These are phyloP conservation scores for Formica aserva DNA, from an alignment of 2,888 invertebrate species.

Conservation along the genomic window DNA sequence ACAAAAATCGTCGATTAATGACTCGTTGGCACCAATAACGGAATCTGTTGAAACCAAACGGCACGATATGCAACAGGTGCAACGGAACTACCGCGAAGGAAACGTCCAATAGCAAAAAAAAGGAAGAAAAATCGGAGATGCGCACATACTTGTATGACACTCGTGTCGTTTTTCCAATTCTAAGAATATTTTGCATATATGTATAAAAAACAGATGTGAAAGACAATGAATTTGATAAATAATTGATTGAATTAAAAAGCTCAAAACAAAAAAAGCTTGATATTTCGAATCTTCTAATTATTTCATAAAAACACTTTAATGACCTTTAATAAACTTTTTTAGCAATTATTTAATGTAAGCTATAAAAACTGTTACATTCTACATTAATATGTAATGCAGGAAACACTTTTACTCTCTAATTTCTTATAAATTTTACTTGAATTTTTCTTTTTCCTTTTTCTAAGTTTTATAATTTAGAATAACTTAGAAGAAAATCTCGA, in stretches of 20 bases:
- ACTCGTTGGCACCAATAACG: constrained; percentile 58
- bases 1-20: constrained; percentile 56
- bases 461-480: not conserved
- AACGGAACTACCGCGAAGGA: constrained; percentile 60
- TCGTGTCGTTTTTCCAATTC: constrained; percentile 10
- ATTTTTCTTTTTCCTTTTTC: too few species aligned
- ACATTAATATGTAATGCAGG: not conserved
- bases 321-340: not conserved
- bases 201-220: not conserved
- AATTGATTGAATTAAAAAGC: not conserved
- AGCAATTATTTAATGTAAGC: not conserved
- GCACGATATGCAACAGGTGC: constrained; percentile 71
- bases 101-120: constrained; percentile 61
- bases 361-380: not conserved
- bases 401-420: not conserved
- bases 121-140: constrained; percentile 39
- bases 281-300: not conserved
- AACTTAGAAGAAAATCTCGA: not conserved
- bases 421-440: not conserved
- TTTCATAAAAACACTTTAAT: not conserved
- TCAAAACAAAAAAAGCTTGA: not conserved
- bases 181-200: not conserved
- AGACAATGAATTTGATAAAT: not conserved
- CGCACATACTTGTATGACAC: constrained; percentile 1
- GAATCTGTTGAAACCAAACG: constrained; percentile 54